Evolutionary conservation across 2,797 vertebrate species (phyloP), one percentile per base, ranked within the genome.

Genomic region (Pachyuromys duprasi): DNA sequence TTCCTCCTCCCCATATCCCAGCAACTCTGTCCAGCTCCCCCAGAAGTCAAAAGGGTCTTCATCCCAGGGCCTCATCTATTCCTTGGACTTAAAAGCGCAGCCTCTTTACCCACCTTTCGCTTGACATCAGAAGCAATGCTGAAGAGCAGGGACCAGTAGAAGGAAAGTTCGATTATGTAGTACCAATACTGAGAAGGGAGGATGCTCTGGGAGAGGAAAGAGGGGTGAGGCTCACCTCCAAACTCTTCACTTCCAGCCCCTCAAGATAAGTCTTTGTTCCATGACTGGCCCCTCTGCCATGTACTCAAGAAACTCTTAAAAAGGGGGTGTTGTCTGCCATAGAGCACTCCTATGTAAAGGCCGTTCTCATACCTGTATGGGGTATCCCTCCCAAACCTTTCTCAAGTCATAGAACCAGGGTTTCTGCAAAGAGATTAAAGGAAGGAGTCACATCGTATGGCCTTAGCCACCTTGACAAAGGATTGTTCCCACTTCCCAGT

Each of bases 41-140:
- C n/a, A 62, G 33, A 95, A 75, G 26, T 42, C 79, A 78, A 67
- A 33, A 86, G 33, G 18, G 36, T 36, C 0, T 74, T 91, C 20
- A 89, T 36, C 53, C 75, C 28, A 39, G 8, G 33, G 36, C 36
- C 87, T 87, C n/a, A 8, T 22, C 31, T 22, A 60, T 62, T 31
- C 80, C 74, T 55, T 42, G 18, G 72, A 60, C 49, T 87, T 78
- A 42, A n/a, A 0, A 62, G 74, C 15, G 22, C 14, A 67, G 65
- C 15, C 13, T 70, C 33, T 89, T n/a, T 1, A 80, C 98, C 90
- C 90, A 99, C 99, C 99, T 99, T 99, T 42, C 99, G 99, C 96
- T 99, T 99, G 97, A 99, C 99, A 0, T 99, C 99, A 0, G 99
- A 99, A 42, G 99, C 99, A 39, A 99, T 99, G 70, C 99, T 99